Evolutionary conservation across 2,797 vertebrate genomes (phyloP).

Genomic region (Geotrypetes seraphini): DNA sequence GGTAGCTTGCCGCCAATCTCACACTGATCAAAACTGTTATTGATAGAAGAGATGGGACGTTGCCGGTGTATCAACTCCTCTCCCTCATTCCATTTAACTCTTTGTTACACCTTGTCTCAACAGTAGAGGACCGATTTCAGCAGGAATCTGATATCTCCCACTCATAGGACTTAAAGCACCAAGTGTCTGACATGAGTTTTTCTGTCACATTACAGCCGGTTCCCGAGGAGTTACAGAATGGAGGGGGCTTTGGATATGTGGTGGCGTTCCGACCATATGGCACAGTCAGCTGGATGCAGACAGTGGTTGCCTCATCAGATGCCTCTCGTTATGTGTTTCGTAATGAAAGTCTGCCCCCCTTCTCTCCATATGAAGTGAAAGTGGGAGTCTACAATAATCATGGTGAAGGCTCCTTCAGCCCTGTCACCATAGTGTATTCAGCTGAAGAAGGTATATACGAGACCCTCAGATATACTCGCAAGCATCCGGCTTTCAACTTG

Average conservation of each 20-base stretch:
- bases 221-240: conserved; percentile 90
- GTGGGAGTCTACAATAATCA: conserved; percentile 95
- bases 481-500: too few relatives aligned
- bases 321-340: conserved; percentile 82
- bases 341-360: conserved; percentile 87
- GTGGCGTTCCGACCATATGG: conserved; percentile 85
- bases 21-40: too few relatives aligned
- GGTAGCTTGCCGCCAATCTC: too few relatives aligned
- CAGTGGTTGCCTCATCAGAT: conserved; percentile 81
- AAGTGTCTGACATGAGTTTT: not conserved
- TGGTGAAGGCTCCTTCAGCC: conserved; percentile 87
- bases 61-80: too few relatives aligned
- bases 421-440: conserved; percentile 76
- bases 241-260: conserved; percentile 88
- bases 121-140: too few relatives aligned
- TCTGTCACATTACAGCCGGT: conserved; percentile 62
- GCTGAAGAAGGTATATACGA: conserved; percentile 89
- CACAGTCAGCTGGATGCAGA: conserved; percentile 89
- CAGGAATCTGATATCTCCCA: too few relatives aligned
- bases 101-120: too few relatives aligned
- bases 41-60: too few relatives aligned
- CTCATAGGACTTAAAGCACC: too few relatives aligned
- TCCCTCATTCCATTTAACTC: too few relatives aligned
- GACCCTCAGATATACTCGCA: too few relatives aligned
- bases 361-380: conserved; percentile 90